Conservation (phyloP, 2,113 vertebrate species). For the Petaurus breviceps region DNA sequence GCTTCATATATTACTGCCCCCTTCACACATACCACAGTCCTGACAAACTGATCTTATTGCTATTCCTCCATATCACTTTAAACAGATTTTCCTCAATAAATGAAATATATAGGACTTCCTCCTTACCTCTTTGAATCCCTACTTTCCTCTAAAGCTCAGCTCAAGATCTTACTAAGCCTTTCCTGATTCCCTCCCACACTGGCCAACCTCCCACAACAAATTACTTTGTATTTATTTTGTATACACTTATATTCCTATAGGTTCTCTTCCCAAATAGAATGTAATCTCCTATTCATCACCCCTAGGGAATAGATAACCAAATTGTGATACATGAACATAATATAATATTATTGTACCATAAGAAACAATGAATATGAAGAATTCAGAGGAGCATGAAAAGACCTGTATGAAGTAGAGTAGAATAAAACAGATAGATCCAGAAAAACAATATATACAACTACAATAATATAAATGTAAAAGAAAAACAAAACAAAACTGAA, state of each 20-base stretch:
- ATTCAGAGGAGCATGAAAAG: neutral
- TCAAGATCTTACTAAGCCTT: neutral
- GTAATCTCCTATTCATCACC: neutral
- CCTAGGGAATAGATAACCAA: neutral
- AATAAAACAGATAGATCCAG: neutral
- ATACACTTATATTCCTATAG: neutral
- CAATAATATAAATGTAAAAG: neutral
- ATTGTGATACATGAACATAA: too few relatives aligned
- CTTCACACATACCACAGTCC: neutral
- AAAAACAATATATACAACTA: neutral
- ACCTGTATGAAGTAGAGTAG: neutral
- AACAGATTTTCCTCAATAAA: neutral
- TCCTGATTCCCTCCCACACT: neutral
- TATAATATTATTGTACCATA: too few relatives aligned
- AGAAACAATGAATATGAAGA: too few relatives aligned
- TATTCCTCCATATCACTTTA: neutral
- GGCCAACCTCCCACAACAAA: neutral
- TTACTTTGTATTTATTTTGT: too few relatives aligned
- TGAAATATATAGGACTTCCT: neutral
- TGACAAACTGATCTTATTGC: neutral
- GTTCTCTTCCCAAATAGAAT: neutral
- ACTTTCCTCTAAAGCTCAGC: neutral
- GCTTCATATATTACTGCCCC: neutral
- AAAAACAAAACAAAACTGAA: too few relatives aligned
- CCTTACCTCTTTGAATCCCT: neutral